Evolutionary conservation across 2,113 vertebrate genomes (phyloP).

Genomic region (Antechinus flavipes): DNA sequence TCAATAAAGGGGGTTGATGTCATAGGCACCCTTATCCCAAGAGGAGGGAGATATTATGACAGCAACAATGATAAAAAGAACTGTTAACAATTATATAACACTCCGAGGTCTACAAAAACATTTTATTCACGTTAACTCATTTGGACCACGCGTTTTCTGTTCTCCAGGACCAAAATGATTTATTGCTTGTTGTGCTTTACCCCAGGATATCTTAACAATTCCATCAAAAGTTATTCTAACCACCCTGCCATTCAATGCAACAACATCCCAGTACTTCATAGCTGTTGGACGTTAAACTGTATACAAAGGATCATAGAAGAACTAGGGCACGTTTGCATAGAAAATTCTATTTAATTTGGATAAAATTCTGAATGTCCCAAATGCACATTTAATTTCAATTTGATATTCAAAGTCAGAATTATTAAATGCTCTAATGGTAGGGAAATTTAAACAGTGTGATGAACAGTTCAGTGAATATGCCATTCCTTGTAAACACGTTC

Average conservation of each 20-base stretch:
- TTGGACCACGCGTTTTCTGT: not conserved
- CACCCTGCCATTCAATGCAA: not conserved
- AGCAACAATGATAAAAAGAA: not conserved
- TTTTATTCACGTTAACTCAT: not conserved
- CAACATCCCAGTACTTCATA: too few relatives aligned
- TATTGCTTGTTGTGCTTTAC: not conserved
- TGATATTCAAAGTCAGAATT: conserved; percentile 67
- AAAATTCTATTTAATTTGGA: not conserved
- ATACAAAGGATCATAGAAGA: not conserved
- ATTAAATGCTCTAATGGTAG: conserved; percentile 42
- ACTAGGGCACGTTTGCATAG: conserved; percentile 42
- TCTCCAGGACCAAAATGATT: not conserved
- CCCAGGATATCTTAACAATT: not conserved
- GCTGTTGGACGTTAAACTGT: not conserved
- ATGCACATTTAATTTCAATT: conserved; percentile 61
- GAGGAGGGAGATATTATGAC: not conserved
- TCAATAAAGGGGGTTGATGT: not conserved
- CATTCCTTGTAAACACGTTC: not conserved
- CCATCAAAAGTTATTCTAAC: not conserved
- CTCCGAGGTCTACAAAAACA: not conserved
- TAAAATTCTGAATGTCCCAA: conserved; percentile 3
- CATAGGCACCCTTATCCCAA: not conserved
- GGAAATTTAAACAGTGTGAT: conserved; percentile 20
- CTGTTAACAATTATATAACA: not conserved
- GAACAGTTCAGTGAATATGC: conserved; percentile 23